A percentile compares a stretch with the other conserved stretches of the same genome.
These are phyloP conservation scores for Pristionchus japonicus DNA, from an alignment of 2,888 invertebrate species.

Conservation along the genomic window DNA sequence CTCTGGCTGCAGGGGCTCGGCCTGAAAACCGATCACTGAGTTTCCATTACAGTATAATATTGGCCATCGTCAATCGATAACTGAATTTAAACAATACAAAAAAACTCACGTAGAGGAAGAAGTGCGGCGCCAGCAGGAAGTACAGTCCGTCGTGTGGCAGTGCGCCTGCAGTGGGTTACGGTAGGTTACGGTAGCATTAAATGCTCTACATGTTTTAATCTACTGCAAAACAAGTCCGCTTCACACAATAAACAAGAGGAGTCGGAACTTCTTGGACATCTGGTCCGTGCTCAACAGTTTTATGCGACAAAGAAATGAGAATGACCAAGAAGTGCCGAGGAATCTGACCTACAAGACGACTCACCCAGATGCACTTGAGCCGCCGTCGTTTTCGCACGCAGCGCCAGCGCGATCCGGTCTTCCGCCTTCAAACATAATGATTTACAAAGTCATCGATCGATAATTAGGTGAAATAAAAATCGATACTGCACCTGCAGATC, in stretches of 20 bases:
- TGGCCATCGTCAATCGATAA: background rate
- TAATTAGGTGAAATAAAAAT: background rate
- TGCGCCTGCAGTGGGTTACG: no score
- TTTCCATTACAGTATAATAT: background rate
- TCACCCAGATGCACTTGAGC: constrained; percentile 54
- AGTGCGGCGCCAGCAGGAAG: constrained; percentile 39
- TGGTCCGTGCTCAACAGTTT: no score
- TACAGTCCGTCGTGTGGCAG: constrained; percentile 44
- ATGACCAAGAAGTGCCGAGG: no score
- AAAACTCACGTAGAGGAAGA: constrained; percentile 40
- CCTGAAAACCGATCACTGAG: constrained; percentile 51
- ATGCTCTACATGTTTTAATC: no score
- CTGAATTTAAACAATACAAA: background rate
- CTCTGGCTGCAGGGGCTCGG: constrained; percentile 68
- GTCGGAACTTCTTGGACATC: no score
- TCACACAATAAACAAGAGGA: no score
- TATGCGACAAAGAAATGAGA: no score
- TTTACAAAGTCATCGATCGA: background rate
- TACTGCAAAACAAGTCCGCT: no score
- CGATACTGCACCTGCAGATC: constrained; percentile 50
- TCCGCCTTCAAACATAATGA: constrained; percentile 17
- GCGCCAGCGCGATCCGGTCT: constrained; percentile 19
- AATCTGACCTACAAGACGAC: no score
- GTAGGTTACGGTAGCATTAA: background rate
- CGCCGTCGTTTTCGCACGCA: constrained; percentile 50